Evolutionary conservation across 2,797 vertebrate genomes (phyloP), one percentile per base, ranked within the genome.

Genomic region (Delichon dasypus): DNA sequence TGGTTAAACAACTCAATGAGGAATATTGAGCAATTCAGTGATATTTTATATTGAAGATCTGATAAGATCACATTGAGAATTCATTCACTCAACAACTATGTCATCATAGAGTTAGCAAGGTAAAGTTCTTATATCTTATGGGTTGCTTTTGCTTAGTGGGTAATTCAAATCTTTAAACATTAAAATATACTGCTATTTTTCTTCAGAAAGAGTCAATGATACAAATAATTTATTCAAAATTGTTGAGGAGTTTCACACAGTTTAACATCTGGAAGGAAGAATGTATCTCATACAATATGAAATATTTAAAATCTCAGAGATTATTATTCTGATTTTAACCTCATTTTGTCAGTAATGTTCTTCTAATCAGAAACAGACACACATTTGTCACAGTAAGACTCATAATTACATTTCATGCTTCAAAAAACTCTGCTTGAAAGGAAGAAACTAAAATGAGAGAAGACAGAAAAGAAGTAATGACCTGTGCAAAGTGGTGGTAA

Each of bases 311-410:
- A 13, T 21, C 20, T 83, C 36, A 55, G 36, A 83, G n/a, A 91
- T 89, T 48, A 60, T 83, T 93, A 93, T 91, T 93, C 76, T 88
- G 79, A 60, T 84, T 94, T 94, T 92, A 94, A 80, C 62, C 73
- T 91, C 40, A 27, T 90, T 96, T 94, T 58, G 66, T 85, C 57
- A 85, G 53, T 50, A 82, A 45, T 50, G 34, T 75, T 76, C 32
- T 74, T 72, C 62, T 91, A 94, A 90, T 90, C 82, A 66, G 58
- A 91, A 88, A 50, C 17, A 93, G 85, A 34, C 13, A 55, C 17
- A 57, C 13, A 75, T 89, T 94, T 88, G 72, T 83, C 85, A 96
- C 47, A 85, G 45, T 2, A 1, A 50, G 73, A 78, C 18, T 83
- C 23, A 32, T 58, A 89, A 85, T 80, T 89, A 32, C 3, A 54